Conservation (phyloP, 2,888 invertebrate genomes). For the Oxystoma pomonae region DNA sequence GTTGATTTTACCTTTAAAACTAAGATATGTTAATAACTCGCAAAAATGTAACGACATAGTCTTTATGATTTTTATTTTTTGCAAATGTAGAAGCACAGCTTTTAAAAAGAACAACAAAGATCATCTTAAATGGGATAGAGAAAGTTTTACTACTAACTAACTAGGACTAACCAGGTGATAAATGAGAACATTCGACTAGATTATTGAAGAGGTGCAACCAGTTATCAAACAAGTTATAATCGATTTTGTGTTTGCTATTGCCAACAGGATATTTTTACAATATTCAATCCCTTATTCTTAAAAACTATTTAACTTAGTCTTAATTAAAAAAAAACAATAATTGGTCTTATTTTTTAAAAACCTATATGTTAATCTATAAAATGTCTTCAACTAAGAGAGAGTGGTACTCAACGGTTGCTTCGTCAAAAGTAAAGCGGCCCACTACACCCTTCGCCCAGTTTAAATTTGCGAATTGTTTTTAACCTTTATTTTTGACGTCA, state of each 20-base stretch:
- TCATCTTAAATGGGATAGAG: constrained; percentile 56
- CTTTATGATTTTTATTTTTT: constrained; percentile 38
- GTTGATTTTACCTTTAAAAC: too few relatives aligned
- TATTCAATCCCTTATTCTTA: constrained; percentile 44
- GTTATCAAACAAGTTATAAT: constrained; percentile 57
- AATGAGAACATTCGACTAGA: constrained; percentile 67
- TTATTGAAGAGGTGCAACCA: constrained; percentile 62
- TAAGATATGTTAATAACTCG: too few relatives aligned
- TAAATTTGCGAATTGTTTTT: too few relatives aligned
- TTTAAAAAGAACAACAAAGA: constrained; percentile 49
- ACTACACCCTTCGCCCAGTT: too few relatives aligned
- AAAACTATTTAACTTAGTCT: too few relatives aligned
- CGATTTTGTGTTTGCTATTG: constrained; percentile 50
- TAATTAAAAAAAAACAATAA: constrained; percentile 5
- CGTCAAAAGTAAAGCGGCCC: too few relatives aligned
- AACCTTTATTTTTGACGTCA: too few relatives aligned
- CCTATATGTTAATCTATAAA: too few relatives aligned
- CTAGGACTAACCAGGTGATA: constrained; percentile 64
- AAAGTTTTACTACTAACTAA: constrained; percentile 60
- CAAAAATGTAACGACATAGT: background rate
- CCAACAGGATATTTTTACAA: constrained; percentile 52
- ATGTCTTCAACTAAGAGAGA: too few relatives aligned
- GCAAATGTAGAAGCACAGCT: constrained; percentile 60
- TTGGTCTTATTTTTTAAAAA: constrained; percentile 5
- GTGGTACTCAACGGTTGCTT: too few relatives aligned